Conservation (phyloP, 2,113 vertebrate genomes). For the Blennius ocellaris region DNA sequence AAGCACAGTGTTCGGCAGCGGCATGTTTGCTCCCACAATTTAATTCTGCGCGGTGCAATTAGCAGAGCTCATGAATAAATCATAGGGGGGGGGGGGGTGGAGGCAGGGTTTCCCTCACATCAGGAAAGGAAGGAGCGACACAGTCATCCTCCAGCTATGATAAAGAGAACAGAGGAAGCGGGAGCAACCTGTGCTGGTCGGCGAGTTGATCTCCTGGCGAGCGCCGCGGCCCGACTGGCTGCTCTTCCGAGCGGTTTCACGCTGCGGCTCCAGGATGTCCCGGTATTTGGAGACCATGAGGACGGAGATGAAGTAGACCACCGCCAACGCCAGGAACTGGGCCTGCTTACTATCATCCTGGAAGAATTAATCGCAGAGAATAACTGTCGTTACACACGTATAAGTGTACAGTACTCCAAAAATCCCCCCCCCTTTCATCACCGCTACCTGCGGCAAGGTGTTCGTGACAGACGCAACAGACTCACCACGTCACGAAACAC, state of each 20-base stretch:
- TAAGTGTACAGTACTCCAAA: not conserved
- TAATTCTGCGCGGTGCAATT: constrained; percentile 73
- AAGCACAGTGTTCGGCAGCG: constrained; percentile 42
- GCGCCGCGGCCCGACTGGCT: constrained; percentile 90
- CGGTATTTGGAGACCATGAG: constrained; percentile 99
- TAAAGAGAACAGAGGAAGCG: constrained; percentile 19
- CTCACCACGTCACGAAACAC: constrained; percentile 98
- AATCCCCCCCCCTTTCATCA: constrained; percentile 1
- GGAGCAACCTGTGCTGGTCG: constrained; percentile 92
- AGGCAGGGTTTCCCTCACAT: constrained; percentile 46
- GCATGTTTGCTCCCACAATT: constrained; percentile 47
- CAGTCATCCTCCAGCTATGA: constrained; percentile 17
- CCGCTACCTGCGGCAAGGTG: constrained; percentile 10
- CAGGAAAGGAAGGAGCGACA: not conserved
- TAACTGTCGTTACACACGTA: constrained; percentile 11
- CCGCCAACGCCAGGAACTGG: constrained; percentile 96
- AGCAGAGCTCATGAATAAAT: constrained; percentile 73
- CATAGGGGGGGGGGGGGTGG: constrained; percentile 42
- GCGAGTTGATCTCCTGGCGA: constrained; percentile 94
- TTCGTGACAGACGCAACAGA: constrained; percentile 42
- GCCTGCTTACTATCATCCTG: constrained; percentile 98
- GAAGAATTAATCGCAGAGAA: constrained; percentile 19
- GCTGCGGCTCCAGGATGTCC: constrained; percentile 96
- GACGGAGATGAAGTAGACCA: constrained; percentile 99
- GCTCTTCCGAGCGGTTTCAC: constrained; percentile 89